Base-by-base conservation (phyloP, 2,888 invertebrate genomes). In the Tenthredo livida region DNA sequence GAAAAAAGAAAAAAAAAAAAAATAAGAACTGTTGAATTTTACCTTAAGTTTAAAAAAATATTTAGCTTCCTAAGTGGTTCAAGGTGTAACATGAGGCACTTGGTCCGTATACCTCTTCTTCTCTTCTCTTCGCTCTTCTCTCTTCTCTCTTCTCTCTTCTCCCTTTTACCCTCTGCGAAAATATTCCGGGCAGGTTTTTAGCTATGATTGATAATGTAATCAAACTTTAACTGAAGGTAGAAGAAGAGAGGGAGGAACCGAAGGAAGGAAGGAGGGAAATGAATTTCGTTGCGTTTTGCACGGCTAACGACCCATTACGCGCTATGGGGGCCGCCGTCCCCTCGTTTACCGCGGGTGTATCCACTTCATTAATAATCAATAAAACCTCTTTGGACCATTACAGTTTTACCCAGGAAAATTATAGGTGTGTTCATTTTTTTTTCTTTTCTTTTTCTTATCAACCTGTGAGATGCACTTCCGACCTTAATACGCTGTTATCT, bases 281-380 rank as follows among this genome's bases (percentile, higher is more conserved):
- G 87, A 85, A 86, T 87, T 88, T 89, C 87, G 86, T 88, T 87
- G 82, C 84, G 54, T 86, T 88, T 87, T 85, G 82, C 87, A 86
- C 43, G 85, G 86, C 86, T 88, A 89, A 90, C 89, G 88, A 88
- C 84, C 88, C 88, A 89, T 90, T 89, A 89, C 90, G 87, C 86
- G 84, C 77, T 54, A 82, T 43, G 15, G 58, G 78, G 77, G 7
- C 80, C 70, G 6, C 80, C 80, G 58, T 85, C 86, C 87, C 85
- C 86, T 33, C 65, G 85, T 40, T 85, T 85, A 88, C 87, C 86
- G 87, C 86, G 86, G 84, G 85, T 88, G 85, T 89, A 89, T 85
- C 86, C 88, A 87, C 87, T 90, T 90, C 89, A 87, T 89, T 89
- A 87, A 89, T 88, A 89, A 89, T 88, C 89, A 88, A 89, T 88